Evolutionary conservation across 2,797 vertebrate genomes (phyloP), one percentile per base, ranked within the genome.

Genomic region (Peromyscus eremicus): DNA sequence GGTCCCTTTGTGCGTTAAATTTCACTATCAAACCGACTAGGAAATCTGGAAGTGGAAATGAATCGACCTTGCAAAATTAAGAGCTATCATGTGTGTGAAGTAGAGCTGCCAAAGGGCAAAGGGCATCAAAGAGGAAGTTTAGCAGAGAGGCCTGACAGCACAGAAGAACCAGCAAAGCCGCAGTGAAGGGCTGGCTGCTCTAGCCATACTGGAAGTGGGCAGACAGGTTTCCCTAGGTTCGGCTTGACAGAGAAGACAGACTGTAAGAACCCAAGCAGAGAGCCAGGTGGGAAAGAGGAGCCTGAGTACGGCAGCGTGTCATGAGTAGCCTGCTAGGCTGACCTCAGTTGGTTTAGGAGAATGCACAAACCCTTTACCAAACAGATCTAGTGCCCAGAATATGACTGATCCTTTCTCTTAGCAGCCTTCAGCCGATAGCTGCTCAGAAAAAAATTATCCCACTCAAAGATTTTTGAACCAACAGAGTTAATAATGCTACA

Each of bases 271-370:
- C 32, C 32, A 52, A 13, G 55, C 34, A 64, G 29, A n/a, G 37
- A 77, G 4, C 16, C 17, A 27, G 0, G 7, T 25, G 46, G 19
- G 62, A 4, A 70, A 66, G 57, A 46, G 37, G 71, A 37, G 7
- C 40, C 8, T 4, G 0, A 0, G 14, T 34, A 29, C 5, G 40
- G 57, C 2, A n/a, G 12, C 0, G 14, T 6, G 3, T 7, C 52
- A 34, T 40, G 46, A 62, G 10, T 12, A 60, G 34, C 46, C 66
- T 16, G 37, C 70, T 29, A 76, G 34, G 46, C 73, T 64, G 52
- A 14, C 27, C 21, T 73, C 55, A 16, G 6, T 55, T 37, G 86
- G 62, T 68, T 49, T 81, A 68, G 70, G 80, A 95, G 55, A 79
- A 62, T 17, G 14, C 34, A 71, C 23, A 66, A 46, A 46, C 10